A percentile compares a stretch with the other conserved stretches of the same genome.
Evolutionary conservation across 2,113 vertebrate genomes (phyloP).

Genomic region (Egretta garzetta): DNA sequence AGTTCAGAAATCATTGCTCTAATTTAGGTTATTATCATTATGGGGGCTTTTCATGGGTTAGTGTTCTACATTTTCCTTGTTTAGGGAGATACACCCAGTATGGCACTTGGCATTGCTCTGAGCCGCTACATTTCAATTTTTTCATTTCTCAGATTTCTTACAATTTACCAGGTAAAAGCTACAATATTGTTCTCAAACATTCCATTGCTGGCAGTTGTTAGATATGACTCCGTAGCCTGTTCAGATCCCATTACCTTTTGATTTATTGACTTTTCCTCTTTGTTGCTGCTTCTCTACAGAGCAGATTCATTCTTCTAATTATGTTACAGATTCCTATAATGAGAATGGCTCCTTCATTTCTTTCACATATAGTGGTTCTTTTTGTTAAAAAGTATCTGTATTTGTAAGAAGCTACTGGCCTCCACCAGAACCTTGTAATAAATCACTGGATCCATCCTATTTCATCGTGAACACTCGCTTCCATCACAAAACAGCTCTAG

Average conservation of each 20-base stretch:
- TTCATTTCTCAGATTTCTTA: slow-evolving; percentile 71
- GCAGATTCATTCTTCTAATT: neutral
- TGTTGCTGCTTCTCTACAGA: neutral
- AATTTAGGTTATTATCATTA: slow-evolving; percentile 30
- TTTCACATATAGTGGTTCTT: neutral
- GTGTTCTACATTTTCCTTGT: slow-evolving; percentile 61
- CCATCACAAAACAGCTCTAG: neutral
- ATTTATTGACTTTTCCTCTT: slow-evolving; percentile 59
- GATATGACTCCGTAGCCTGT: slow-evolving; percentile 24
- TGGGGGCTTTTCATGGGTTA: slow-evolving; percentile 67
- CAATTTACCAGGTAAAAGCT: slow-evolving; percentile 71
- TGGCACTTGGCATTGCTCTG: slow-evolving; percentile 49
- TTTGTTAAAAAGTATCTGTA: neutral
- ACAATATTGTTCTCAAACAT: slow-evolving; percentile 61
- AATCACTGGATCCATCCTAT: neutral
- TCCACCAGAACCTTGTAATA: neutral
- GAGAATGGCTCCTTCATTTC: neutral
- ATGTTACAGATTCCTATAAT: neutral
- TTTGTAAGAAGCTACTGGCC: neutral
- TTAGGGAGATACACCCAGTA: slow-evolving; percentile 59
- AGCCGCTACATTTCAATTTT: slow-evolving; percentile 56
- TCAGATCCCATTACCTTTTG: slow-evolving; percentile 30
- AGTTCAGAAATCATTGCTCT: slow-evolving; percentile 3
- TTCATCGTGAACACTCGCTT: rapidly evolving
- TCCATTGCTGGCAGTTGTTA: slow-evolving; percentile 64